Evolutionary conservation across 2,113 vertebrate genomes (phyloP), one percentile per base, ranked within the genome.

Genomic region (Bostrychus sinensis): DNA sequence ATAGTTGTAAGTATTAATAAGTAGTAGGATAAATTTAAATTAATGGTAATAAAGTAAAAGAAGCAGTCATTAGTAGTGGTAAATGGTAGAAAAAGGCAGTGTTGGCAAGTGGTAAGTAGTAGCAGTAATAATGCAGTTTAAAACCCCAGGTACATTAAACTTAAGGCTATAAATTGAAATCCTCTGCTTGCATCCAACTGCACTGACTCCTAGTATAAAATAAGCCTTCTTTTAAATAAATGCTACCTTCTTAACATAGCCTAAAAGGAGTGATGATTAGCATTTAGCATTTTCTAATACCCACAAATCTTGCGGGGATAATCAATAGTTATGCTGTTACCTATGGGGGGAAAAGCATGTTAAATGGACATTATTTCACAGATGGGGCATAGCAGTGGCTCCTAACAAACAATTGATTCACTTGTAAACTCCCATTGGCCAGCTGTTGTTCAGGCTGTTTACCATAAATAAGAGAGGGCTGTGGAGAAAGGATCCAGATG

Each of bases 361-460:
- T 86, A 90, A 90, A 92, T 84, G 69, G 88, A 86, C 89, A 89
- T 89, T 90, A 91, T 82, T 86, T 86, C 83, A 76, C 90, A 92
- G 90, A 92, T 91, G 72, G 85, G 82, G 85, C 83, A 89, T 80
- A 36, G 41, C 46, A 62, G 80, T 78, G 77, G 81, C 84, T 89
- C 69, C 87, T 82, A 88, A 91, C 85, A 91, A 92, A 91, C 89
- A 92, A 91, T 89, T 93, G 92, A 91, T 91, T 91, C 91, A 91
- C 89, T 89, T 92, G 90, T 92, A 91, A 89, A 91, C 88, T 89
- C 90, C 84, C 83, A 89, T 86, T 85, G 83, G 86, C 89, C 92
- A 92, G 91, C 91, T 93, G 92, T 91, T 92, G 87, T 91, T 91
- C 87, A 81, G 81, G 80, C 91, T 91, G 91, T 92, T 92, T 93